Evolutionary conservation across 2,797 vertebrate species (phyloP).

Genomic region (Octomys mimax): DNA sequence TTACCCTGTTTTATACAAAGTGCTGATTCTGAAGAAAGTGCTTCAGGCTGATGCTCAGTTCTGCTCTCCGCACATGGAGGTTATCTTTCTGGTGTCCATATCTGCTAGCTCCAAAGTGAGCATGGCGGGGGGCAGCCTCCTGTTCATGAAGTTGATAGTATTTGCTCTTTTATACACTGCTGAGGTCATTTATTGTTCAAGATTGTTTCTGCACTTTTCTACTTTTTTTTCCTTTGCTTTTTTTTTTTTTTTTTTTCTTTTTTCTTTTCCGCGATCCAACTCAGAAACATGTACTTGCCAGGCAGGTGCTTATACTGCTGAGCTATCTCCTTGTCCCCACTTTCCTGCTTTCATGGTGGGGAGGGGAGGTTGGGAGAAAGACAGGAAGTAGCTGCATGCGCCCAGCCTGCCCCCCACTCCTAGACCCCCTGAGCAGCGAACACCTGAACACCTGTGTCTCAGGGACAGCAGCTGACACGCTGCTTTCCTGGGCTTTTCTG

Average conservation of each 20-base stretch:
- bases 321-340: too few relatives aligned
- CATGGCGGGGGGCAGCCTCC: neutral
- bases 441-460: neutral
- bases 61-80: neutral
- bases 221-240: neutral
- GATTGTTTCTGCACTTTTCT: neutral
- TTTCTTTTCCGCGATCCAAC: too few relatives aligned
- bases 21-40: neutral
- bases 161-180: neutral
- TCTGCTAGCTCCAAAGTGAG: neutral
- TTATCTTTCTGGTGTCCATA: slow-evolving; percentile 32
- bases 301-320: too few relatives aligned
- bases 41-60: neutral
- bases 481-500: neutral
- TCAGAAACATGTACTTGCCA: too few relatives aligned
- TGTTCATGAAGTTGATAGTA: neutral
- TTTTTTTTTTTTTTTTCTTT: too few relatives aligned
- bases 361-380: neutral
- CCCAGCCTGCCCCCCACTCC: neutral
- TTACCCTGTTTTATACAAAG: slow-evolving; percentile 33
- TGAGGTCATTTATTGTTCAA: neutral
- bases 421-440: neutral
- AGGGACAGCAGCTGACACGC: neutral
- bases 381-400: neutral
- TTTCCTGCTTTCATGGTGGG: neutral